Conservation (phyloP, 2,113 vertebrate species). For the Pardalotus punctatus region DNA sequence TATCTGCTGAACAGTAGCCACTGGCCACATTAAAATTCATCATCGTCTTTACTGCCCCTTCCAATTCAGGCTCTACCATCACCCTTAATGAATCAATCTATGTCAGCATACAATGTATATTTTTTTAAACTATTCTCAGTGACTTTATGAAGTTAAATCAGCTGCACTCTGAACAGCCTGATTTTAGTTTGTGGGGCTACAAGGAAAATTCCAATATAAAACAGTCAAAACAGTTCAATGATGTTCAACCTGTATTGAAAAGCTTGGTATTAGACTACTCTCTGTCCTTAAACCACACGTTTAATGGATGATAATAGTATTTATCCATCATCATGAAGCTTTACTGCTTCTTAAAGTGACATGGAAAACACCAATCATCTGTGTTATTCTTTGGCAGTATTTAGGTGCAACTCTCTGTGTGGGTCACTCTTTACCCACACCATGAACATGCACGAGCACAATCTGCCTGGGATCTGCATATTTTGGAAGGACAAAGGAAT, state of each 20-base stretch:
- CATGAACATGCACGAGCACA: not conserved
- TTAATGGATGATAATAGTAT: not conserved
- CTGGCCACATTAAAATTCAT: constrained; percentile 55
- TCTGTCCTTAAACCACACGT: constrained; percentile 8
- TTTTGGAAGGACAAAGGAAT: not conserved
- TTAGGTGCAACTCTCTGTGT: not conserved
- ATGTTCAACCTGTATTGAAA: constrained; percentile 15
- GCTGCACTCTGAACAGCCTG: not conserved
- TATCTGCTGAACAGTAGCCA: constrained; percentile 53
- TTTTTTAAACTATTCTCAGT: not conserved
- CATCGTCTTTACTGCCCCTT: constrained; percentile 12
- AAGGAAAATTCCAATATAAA: not conserved
- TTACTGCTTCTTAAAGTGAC: constrained; percentile 9
- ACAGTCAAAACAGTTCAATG: not conserved
- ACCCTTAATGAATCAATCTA: constrained; percentile 13
- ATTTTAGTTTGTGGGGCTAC: not conserved
- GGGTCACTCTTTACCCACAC: not conserved
- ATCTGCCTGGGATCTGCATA: not conserved
- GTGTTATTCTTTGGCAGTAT: not conserved
- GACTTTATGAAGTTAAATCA: constrained; percentile 16
- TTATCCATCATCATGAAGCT: constrained; percentile 9
- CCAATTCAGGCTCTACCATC: not conserved
- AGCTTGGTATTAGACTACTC: not conserved
- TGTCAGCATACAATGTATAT: not conserved
- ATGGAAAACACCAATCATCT: not conserved